phyloP scores from a whole-genome alignment of 1,140 invertebrate genomes.

The Panulirus ornatus region DNA sequence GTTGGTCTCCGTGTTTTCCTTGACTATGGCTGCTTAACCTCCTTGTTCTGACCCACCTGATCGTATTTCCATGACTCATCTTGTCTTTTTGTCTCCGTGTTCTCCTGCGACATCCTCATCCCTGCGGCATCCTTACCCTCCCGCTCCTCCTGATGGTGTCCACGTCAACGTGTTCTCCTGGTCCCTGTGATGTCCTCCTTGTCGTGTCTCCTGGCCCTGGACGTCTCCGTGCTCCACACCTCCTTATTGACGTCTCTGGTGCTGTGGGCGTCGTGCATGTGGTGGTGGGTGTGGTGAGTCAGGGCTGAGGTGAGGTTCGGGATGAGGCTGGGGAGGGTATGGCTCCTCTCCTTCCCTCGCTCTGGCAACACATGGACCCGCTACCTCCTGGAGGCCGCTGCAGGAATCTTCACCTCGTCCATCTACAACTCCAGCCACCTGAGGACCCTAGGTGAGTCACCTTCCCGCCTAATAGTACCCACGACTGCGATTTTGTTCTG shows the following conservation, averaged over 20 bases:
- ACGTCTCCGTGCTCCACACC: not conserved
- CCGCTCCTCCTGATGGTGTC: no score
- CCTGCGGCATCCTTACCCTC: no score
- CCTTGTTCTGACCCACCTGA: no score
- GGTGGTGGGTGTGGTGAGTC: not conserved
- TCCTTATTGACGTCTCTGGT: not conserved
- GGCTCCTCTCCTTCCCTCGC: conserved; percentile 76
- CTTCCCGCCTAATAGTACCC: no score
- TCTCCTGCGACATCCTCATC: no score
- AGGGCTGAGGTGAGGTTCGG: conserved; percentile 21
- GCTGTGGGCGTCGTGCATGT: not conserved
- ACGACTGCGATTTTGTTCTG: no score
- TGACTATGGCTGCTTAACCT: no score
- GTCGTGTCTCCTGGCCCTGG: not conserved
- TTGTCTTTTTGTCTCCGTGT: no score
- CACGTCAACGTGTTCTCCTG: no score
- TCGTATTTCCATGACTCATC: no score
- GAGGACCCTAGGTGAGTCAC: not conserved
- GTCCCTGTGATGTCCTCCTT: not conserved
- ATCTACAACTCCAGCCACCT: not conserved
- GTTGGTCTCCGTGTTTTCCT: no score
- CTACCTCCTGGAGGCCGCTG: conserved; percentile 76
- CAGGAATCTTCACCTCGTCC: conserved; percentile 77
- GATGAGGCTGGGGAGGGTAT: not conserved
- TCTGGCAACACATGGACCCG: conserved; percentile 78